phyloP scores from a whole-genome alignment of 30 jellyfish, hydroid and myxozoan species.

The Chironex yamaguchii region DNA sequence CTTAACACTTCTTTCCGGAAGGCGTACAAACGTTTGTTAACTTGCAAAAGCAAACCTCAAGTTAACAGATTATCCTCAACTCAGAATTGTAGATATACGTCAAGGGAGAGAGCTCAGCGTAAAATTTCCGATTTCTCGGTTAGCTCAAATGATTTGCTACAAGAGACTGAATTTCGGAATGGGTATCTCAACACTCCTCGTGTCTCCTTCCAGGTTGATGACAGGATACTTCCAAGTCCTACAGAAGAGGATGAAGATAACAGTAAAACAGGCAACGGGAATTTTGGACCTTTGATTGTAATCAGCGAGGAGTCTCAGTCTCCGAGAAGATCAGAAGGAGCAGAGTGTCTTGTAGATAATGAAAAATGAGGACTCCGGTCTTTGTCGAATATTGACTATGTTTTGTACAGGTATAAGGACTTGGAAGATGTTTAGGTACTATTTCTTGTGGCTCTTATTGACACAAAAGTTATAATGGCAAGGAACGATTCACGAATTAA shows the following conservation, averaged over 20 bases:
- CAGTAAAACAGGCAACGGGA: background rate
- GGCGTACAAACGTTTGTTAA: constrained; percentile 69
- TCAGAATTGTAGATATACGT: background rate
- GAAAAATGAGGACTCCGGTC: too few relatives aligned
- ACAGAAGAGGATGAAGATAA: background rate
- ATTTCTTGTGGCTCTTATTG: too few relatives aligned
- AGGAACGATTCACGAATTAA: too few relatives aligned
- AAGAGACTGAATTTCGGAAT: background rate
- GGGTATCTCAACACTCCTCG: background rate
- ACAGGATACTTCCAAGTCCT: background rate
- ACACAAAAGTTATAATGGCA: too few relatives aligned
- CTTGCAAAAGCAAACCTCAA: background rate
- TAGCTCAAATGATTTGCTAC: background rate
- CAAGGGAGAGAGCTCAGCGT: background rate
- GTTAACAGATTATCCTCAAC: background rate
- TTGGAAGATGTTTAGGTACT: too few relatives aligned
- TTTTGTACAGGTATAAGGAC: too few relatives aligned
- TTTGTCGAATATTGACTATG: too few relatives aligned
- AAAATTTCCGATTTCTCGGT: background rate
- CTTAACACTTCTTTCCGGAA: constrained; percentile 70
- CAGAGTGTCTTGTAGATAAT: too few relatives aligned
- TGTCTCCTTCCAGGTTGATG: background rate
- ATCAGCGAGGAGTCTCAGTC: background rate
- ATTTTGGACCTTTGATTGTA: background rate
- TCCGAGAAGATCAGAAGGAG: too few relatives aligned